Evolutionary conservation across 2,888 invertebrate species (phyloP).

Genomic region (Drosophila fulvimacula): DNA sequence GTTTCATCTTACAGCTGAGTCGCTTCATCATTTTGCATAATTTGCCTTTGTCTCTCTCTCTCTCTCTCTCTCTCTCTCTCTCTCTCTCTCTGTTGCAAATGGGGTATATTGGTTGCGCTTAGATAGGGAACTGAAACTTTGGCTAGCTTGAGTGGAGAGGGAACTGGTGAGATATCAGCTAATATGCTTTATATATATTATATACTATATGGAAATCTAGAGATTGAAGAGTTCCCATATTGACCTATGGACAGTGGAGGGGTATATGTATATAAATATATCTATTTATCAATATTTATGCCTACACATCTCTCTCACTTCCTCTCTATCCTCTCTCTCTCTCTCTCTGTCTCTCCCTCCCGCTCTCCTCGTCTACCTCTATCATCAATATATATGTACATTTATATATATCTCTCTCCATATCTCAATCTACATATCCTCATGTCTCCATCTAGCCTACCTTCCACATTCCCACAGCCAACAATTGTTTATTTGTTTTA

Average conservation of each 20-base stretch:
- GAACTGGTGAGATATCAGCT: background rate
- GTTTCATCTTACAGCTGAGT: constrained; percentile 22
- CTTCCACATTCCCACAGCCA: background rate
- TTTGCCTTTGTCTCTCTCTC: constrained; percentile 15
- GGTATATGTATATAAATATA: no score
- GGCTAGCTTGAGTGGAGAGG: background rate
- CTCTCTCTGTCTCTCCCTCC: no score
- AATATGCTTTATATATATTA: background rate
- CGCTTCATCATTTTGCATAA: constrained; percentile 29
- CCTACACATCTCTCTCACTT: no score
- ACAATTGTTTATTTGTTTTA: background rate
- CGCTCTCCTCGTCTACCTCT: no score
- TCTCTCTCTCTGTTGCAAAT: background rate
- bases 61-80: no score
- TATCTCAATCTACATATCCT: background rate
- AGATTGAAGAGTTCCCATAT: no score
- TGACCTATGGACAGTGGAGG: no score
- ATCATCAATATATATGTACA: no score
- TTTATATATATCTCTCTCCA: background rate
- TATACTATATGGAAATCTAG: no score
- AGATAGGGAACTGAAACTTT: no score
- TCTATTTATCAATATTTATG: no score
- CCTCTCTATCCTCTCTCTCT: background rate
- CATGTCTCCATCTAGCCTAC: background rate
- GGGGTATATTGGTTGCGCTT: background rate